Base-by-base conservation (phyloP, 2,113 vertebrate genomes). In the Takifugu bimaculatus region DNA sequence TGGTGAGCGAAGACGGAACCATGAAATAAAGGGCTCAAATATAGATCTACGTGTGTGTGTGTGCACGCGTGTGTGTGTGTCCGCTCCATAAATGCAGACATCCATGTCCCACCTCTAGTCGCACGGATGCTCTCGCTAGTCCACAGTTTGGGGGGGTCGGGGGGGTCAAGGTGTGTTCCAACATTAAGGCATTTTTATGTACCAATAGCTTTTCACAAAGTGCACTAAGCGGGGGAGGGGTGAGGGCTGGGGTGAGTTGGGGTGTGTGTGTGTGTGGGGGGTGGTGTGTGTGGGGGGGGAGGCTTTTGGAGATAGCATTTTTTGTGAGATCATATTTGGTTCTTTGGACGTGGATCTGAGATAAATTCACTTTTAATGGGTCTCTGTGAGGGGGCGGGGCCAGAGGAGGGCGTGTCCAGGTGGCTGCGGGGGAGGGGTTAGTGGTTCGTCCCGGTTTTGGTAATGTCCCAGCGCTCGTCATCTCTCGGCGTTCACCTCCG, bases 101-200 rank as follows among this genome's bases (percentile, higher is more conserved):
- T 89, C 85, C 84, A 84, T 86, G 75, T 75, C 44, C 79, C 63
- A 79, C 81, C 64, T 85, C 85, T 84, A 86, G 78, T 50, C 79
- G 85, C 76, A 86, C 80, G 73, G 81, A 82, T 85, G 70, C 77
- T 73, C 39, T 67, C 86, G 87, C 68, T 61, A 65, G 73, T 77
- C 75, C 80, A 20, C 20, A 81, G 79, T 75, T 35, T 10, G 63
- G 50, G 60, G 65, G 60, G 68, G 57, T 3, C 58, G 73, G 70
- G 50, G 52, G 73, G 70, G 72, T 76, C 13, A 26, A 69, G 80
- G 82, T 72, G 79, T 73, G 75, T 84, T 85, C 81, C 75, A 73
- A 70, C 56, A 39, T 85, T 90, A 91, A 91, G 90, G 90, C 90
- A 74, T 86, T 80, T 35, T 87, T 78, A 81, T 87, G 84, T 90